phyloP scores from a whole-genome alignment of 2,888 invertebrate species.

The Catocala nupta region DNA sequence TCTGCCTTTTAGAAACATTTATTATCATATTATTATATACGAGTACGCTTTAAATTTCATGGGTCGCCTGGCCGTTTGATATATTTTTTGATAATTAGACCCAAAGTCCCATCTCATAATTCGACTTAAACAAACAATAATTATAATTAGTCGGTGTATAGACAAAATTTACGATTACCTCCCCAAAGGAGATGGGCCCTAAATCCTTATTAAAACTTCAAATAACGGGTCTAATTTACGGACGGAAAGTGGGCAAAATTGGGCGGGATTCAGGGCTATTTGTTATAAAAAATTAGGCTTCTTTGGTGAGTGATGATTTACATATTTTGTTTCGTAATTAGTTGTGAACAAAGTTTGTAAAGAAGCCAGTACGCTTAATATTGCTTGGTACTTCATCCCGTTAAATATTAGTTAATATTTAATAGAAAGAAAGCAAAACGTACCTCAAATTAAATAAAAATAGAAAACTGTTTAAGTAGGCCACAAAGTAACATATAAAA shows the following conservation, averaged over 20 bases:
- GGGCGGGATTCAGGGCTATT: not conserved
- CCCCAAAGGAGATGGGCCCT: not conserved
- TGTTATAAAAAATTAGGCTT: slow-evolving; percentile 5
- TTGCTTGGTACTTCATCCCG: not conserved
- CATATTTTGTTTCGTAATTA: slow-evolving; percentile 4
- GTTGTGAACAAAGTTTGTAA: not conserved
- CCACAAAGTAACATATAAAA: no score
- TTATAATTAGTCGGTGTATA: not conserved
- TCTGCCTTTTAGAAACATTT: no score
- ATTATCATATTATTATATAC: no score
- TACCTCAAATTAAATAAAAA: no score
- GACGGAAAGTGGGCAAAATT: not conserved
- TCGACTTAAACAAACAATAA: not conserved
- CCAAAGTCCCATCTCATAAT: not conserved
- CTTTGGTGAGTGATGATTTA: slow-evolving; percentile 1
- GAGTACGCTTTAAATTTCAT: no score
- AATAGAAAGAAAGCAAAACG: no score
- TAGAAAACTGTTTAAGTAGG: no score
- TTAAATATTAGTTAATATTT: not conserved
- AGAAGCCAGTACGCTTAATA: not conserved
- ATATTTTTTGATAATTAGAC: no score
- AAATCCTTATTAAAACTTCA: slow-evolving; percentile 8
- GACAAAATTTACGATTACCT: slow-evolving; percentile 2
- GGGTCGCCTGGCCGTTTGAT: no score
- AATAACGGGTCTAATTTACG: not conserved